A percentile compares a stretch with the other conserved stretches of the same genome.
Evolutionary conservation across 1,140 invertebrate species (phyloP).

Genomic region (honey bee (Apis mellifera)): Amel_HAv3.1 CM009944.2:1749001-1749500

Average conservation of each 20-base stretch:
- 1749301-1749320: not conserved
- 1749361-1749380: not conserved
- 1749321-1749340: not conserved
- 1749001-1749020: constrained; percentile 57
- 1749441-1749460: not conserved
- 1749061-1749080: constrained; percentile 1
- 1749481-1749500: constrained; percentile 9
- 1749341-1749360: not conserved
- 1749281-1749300: not conserved
- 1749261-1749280: not conserved
- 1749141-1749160: not conserved
- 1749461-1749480: not conserved
- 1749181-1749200: constrained; percentile 16
- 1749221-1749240: constrained; percentile 51
- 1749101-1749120: constrained; percentile 44
- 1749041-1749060: constrained; percentile 23
- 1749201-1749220: not conserved
- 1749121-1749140: constrained; percentile 25
- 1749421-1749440: not conserved
- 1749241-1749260: not conserved
- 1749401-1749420: too few relatives aligned
- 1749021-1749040: constrained; percentile 25
- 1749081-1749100: constrained; percentile 23
- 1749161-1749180: constrained; percentile 18
- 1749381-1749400: too few relatives aligned